Evolutionary conservation across 2,797 vertebrate species (phyloP), one percentile per base, ranked within the genome.

Genomic region (Lepilemur septentrionalis): DNA sequence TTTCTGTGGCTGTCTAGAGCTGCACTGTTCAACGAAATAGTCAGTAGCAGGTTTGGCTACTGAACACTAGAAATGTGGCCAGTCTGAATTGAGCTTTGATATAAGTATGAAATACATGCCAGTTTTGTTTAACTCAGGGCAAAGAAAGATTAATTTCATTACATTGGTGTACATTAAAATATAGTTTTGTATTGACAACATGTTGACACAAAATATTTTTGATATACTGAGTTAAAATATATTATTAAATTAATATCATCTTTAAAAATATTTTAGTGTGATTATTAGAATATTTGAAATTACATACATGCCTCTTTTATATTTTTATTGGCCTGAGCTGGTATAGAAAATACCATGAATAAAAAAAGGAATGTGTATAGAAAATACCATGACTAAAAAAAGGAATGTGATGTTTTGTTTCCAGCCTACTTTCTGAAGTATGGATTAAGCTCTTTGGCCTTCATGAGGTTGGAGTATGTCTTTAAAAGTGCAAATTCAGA

Each of bases 401-500:
- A 52, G 25, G 35, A 93, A 43, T 3, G 35, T 30, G 23, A 48
- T 38, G 7, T 11, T 85, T 65, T 48, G 7, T 48, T 92, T 72
- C 23, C 46, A 75, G 67, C 8, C 46, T 55, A 48, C 59, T 79
- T 79, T 75, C 57, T 82, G 48, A 76, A 43, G 52, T 12, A 50
- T 41, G 61, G 32, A 76, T 73, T 46, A 69, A 67, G 83, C 28
- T 38, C 63, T 89, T 84, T 52, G 75, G 84, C 35, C 61, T 92
- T 83, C 13, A 0, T 8, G 30, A 61, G 35, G 63, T 38, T 14
- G 75, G 83, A 55, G 11, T 25, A 50, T 46, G 12, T 79, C 93
- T 94, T 57, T 63, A 89, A 43, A 57, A 89, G 50, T 18, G 59
- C 43, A 67, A 80, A 67, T 92, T 95, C 88, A 91, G 63, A 38